Evolutionary conservation across 2,888 invertebrate genomes (phyloP).

Genomic region (Panopea generosa): DNA sequence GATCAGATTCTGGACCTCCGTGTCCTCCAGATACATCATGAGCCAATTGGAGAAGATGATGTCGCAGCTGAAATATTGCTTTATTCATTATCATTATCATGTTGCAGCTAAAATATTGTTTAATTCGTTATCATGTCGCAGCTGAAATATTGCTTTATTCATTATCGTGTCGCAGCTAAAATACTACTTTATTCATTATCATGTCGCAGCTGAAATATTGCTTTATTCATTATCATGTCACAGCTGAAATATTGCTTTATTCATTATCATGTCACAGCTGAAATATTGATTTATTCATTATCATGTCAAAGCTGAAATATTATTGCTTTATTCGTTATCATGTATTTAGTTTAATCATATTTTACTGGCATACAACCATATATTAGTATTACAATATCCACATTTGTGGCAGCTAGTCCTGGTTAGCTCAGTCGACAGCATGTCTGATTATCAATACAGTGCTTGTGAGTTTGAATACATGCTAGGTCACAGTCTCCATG

Average conservation of each 20-base stretch:
- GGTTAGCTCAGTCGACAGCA: no score
- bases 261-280: not conserved
- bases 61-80: conserved; percentile 84
- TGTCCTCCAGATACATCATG: conserved; percentile 87
- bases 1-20: conserved; percentile 85
- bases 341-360: no score
- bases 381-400: no score
- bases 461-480: no score
- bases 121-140: not conserved
- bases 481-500: no score
- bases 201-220: conserved; percentile 3
- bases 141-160: not conserved
- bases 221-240: not conserved
- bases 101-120: not conserved
- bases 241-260: not conserved
- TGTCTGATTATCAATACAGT: no score
- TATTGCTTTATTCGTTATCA: no score
- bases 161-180: conserved; percentile 1
- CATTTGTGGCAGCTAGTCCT: no score
- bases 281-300: not conserved
- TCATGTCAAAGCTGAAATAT: not conserved
- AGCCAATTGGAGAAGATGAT: conserved; percentile 88
- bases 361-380: no score
- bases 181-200: not conserved
- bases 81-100: not conserved